phyloP scores from a whole-genome alignment of 2,797 vertebrate genomes.

The Anabas testudineus region DNA sequence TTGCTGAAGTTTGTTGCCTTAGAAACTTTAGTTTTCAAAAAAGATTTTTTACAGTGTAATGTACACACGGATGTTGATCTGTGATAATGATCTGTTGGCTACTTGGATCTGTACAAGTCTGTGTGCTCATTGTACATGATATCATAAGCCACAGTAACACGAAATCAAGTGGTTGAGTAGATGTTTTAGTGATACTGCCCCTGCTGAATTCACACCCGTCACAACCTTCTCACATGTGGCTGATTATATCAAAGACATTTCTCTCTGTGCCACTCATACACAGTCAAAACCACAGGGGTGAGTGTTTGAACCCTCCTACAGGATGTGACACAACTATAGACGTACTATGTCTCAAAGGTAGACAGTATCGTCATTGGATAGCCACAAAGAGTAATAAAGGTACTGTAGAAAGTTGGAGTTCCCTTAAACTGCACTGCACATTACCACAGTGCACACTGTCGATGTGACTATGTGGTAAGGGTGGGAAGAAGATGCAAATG shows the following conservation, averaged over 20 bases:
- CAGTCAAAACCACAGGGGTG: constrained; percentile 5
- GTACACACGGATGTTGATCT: too few species aligned
- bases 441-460: not conserved
- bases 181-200: not conserved
- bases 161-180: not conserved
- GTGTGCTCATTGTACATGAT: not conserved
- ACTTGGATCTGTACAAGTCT: too few species aligned
- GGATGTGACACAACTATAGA: constrained; percentile 22
- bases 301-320: not conserved
- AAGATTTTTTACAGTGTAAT: too few species aligned
- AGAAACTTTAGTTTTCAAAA: too few species aligned
- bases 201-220: not conserved
- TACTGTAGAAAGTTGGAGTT: not conserved
- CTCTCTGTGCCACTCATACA: not conserved
- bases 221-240: not conserved
- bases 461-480: constrained; percentile 6
- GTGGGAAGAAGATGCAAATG: not conserved
- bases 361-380: not conserved
- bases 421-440: not conserved
- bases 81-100: too few species aligned
- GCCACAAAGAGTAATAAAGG: constrained; percentile 6
- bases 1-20: too few species aligned
- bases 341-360: not conserved
- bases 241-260: not conserved
- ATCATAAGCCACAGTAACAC: too few species aligned